phyloP scores from a whole-genome alignment of 2,888 invertebrate species.

The Hirudinaria manillensis region DNA sequence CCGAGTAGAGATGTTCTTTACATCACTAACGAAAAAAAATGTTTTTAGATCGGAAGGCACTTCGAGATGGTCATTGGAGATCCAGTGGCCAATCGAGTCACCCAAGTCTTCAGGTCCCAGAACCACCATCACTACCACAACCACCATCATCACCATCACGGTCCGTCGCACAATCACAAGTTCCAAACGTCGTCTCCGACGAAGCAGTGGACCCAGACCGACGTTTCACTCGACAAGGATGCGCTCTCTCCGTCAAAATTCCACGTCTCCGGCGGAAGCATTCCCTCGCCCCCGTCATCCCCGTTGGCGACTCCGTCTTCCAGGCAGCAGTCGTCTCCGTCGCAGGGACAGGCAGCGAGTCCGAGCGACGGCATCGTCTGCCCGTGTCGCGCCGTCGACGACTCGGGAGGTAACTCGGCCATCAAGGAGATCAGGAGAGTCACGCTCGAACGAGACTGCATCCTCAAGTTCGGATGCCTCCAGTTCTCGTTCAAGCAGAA shows the following conservation, averaged over 20 bases:
- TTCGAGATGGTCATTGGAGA: not conserved
- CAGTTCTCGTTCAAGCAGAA: slow-evolving; percentile 12
- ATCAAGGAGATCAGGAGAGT: slow-evolving; percentile 1
- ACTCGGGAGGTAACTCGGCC: not conserved
- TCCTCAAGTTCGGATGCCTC: not conserved
- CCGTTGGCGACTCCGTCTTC: not conserved
- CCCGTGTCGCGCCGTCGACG: not conserved
- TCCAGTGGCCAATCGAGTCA: not conserved
- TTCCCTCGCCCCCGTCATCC: not conserved
- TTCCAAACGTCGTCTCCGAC: not conserved
- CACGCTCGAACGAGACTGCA: not conserved
- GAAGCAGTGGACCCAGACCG: not conserved
- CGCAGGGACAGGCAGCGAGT: not conserved
- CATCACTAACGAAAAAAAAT: not conserved
- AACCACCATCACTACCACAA: not conserved
- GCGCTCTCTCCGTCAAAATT: not conserved
- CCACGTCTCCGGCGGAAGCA: not conserved
- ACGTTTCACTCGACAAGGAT: not conserved
- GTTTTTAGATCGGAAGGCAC: not conserved
- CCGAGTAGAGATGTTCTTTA: too few species aligned
- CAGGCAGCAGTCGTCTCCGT: not conserved
- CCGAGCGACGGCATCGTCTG: not conserved
- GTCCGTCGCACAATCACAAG: not conserved
- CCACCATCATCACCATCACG: not conserved
- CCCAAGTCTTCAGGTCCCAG: not conserved